Base-by-base conservation (phyloP, 2,113 vertebrate species). In the Bothrops jararaca region DNA sequence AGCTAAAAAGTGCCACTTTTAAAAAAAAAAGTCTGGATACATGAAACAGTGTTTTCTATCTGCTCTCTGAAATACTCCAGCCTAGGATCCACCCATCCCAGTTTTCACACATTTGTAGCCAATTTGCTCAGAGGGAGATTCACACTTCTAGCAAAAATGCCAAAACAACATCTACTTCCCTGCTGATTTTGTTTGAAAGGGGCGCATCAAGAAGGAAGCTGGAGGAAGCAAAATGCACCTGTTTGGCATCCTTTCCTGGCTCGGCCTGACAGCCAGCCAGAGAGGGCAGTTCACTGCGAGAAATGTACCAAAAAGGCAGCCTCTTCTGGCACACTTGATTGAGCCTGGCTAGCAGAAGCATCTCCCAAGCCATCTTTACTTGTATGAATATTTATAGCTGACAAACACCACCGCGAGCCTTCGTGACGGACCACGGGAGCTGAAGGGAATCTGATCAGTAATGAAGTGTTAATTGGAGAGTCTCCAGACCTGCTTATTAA, bases 401-500 rank as follows among this genome's bases (percentile, higher is more conserved):
- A 24, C 92, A 88, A 90, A 91, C 90, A 89, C n/a, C 53, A 52
- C 24, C 23, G 8, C 5, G 24, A 58, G 29, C 53, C 86, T 86
- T 89, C 50, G 2, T 57, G 39, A 58, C 50, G 86, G 89, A 94
- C 92, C 92, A 86, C 58, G 89, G 92, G 93, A 93, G 89, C 89
- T 64, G 26, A 53, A 92, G 42, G 86, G 64, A 91, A 85, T 56
- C 74, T 74, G 92, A 94, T 93, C 88, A 57, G 87, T 94, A 93
- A 94, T 90, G 53, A 93, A 94, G 91, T 93, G 95, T 91, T 96
- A 95, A 95, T 93, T 93, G 86, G 87, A 94, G 91, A 93, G 69
- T 69, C 56, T 89, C 92, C 85, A 56, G 3, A 42, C 89, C 85
- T 93, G 89, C 85, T 69, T 91, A 60, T 90, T 89, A 54, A 94